Evolutionary conservation across 2,888 invertebrate species (phyloP), one percentile per base, ranked within the genome.

Genomic region (Athalia cordata): DNA sequence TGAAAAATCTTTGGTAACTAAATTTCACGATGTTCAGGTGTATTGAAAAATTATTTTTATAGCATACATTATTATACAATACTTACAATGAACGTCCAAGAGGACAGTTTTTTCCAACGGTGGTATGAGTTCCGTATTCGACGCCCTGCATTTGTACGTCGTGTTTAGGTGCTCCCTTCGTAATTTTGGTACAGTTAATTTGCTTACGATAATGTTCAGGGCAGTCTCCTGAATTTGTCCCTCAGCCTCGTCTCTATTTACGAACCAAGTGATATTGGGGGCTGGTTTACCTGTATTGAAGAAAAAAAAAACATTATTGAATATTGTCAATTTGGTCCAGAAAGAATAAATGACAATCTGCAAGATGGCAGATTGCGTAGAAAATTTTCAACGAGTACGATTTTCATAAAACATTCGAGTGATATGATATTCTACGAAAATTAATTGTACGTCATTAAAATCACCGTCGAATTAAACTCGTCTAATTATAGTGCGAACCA

Each of bases 141-240:
- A 94, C 9, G 97, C 97, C 90, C 96, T 94, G 89, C 97, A 97
- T 89, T 95, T 96, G 92, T 95, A 97, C 52, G 96, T 96, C 61
- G 96, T 95, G 90, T 97, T 96, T 79, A 96, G 92, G 84, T 96
- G 95, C 80, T 93, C 94, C 82, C 97, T 92, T 82, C 93, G 93
- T 77, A 97, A 92, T 82, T 94, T 93, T 15, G 94, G 93, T 83
- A 97, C 93, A 88, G 94, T 95, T 84, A 97, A 91, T 79, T 94
- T 93, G 92, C 96, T 97, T 79, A 96, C 95, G 64, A 96, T 94
- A 77, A 96, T 94, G 87, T 95, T 95, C 50, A 93, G 94, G 80
- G 94, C 94, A 82, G 94, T 94, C 80, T 93, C 93, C 55, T 94
- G 93, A 49, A 95, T 91, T 82, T 93, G 93, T n/a, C 88, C 87